Evolutionary conservation across 1,140 invertebrate genomes (phyloP).

Genomic region (Eumeta japonica): DNA sequence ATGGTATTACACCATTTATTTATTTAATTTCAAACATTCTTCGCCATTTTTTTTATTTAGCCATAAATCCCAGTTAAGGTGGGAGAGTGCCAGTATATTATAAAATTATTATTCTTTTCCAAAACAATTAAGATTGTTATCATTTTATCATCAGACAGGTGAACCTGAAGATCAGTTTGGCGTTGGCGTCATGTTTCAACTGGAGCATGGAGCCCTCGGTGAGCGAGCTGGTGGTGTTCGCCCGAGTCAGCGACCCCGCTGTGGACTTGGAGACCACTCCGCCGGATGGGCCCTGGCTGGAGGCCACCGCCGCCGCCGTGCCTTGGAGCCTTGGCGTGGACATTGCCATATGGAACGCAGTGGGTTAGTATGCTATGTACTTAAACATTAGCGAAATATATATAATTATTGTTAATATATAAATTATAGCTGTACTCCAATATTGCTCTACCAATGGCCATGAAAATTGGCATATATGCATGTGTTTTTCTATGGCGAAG

Average conservation of each 20-base stretch:
- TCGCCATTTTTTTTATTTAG: no score
- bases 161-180: conserved; percentile 44
- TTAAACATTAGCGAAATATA: no score
- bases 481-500: no score
- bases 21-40: no score
- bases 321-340: conserved; percentile 49
- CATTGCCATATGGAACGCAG: conserved; percentile 51
- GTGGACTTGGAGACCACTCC: conserved; percentile 47
- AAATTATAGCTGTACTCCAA: no score
- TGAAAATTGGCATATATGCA: no score
- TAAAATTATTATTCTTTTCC: no score
- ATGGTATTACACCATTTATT: no score
- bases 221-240: conserved; percentile 46
- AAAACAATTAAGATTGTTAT: no score
- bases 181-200: conserved; percentile 43
- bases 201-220: conserved; percentile 44
- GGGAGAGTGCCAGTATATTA: no score
- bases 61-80: no score
- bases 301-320: conserved; percentile 38
- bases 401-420: no score
- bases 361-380: conserved; percentile 45
- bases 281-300: conserved; percentile 44
- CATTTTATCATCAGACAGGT: conserved; percentile 48
- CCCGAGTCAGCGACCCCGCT: conserved; percentile 39
- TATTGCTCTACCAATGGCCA: conserved; percentile 7